Conservation (phyloP, 2,797 vertebrate genomes). For the Danio jaintianensis region DNA sequence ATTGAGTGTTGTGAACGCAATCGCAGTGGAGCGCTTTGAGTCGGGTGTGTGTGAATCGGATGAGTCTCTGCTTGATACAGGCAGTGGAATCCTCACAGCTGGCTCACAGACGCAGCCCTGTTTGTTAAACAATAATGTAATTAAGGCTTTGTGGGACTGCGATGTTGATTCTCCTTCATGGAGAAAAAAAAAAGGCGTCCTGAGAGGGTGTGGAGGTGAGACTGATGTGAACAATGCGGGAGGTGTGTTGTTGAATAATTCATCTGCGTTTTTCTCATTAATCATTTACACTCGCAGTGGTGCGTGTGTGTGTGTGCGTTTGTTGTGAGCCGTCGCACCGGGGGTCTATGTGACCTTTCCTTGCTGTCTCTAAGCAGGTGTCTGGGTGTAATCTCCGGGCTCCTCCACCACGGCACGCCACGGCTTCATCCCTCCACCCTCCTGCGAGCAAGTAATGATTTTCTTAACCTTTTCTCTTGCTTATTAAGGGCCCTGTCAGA, state of each 20-base stretch:
- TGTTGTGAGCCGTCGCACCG: conserved; percentile 69
- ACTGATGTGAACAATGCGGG: conserved; percentile 57
- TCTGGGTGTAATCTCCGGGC: conserved; percentile 69
- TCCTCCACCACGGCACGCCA: conserved; percentile 49
- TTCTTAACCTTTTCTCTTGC: conserved; percentile 70
- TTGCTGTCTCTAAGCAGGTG: conserved; percentile 71
- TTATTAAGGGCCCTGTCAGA: conserved; percentile 73
- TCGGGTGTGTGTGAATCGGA: conserved; percentile 11
- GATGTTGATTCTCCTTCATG: conserved; percentile 51
- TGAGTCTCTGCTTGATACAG: conserved; percentile 32
- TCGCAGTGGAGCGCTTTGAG: not conserved
- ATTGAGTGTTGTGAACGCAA: conserved; percentile 35
- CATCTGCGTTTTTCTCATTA: conserved; percentile 66
- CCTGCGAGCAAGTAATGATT: conserved; percentile 66
- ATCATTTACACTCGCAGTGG: conserved; percentile 65
- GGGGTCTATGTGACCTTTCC: conserved; percentile 78
- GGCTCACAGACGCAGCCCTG: conserved; percentile 50
- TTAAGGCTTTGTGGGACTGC: conserved; percentile 61
- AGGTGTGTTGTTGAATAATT: conserved; percentile 67
- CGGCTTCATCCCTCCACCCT: conserved; percentile 51
- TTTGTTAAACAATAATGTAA: conserved; percentile 63
- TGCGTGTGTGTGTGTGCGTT: conserved; percentile 7
- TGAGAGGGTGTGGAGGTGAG: conserved; percentile 43
- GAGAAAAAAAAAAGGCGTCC: conserved; percentile 25
- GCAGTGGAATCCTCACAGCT: conserved; percentile 46